Conservation (phyloP, 53 echinoderm and acorn worm species). For the Luidia sarsii region DNA sequence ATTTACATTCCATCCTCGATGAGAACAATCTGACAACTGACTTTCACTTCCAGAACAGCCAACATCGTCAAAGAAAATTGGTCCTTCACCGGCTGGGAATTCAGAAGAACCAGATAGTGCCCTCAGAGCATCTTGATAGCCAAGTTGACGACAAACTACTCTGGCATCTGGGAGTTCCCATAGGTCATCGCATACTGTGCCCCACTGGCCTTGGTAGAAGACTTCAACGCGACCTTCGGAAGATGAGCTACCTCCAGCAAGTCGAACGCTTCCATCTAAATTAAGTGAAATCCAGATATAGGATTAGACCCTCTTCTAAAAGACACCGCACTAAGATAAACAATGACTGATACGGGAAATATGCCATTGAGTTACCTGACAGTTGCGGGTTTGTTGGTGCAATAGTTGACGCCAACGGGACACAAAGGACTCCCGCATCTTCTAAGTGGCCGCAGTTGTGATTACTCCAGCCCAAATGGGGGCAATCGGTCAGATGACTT, state of each 20-base stretch:
- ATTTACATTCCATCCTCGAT: background rate
- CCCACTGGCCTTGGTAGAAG: constrained; percentile 1
- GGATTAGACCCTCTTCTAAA: no score
- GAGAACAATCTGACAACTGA: background rate
- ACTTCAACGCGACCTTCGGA: constrained; percentile 9
- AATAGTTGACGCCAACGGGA: background rate
- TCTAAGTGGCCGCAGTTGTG: background rate
- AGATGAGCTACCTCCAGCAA: background rate
- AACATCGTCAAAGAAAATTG: constrained; percentile 7
- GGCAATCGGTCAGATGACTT: background rate
- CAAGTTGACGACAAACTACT: constrained; percentile 1
- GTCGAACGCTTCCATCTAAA: constrained; percentile 8
- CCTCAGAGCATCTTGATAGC: background rate
- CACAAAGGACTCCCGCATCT: background rate
- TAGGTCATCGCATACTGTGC: background rate
- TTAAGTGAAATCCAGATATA: background rate
- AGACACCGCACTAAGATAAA: no score
- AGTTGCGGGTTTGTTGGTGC: background rate
- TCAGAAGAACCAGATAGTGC: background rate
- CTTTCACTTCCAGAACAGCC: background rate
- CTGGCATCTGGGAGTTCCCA: background rate
- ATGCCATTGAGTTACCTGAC: background rate
- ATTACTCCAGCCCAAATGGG: background rate
- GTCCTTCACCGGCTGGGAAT: background rate
- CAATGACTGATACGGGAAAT: no score